These are phyloP conservation scores for Zosterops pallidus DNA, from an alignment of 2,113 vertebrate genomes.

Conservation along the genomic window DNA sequence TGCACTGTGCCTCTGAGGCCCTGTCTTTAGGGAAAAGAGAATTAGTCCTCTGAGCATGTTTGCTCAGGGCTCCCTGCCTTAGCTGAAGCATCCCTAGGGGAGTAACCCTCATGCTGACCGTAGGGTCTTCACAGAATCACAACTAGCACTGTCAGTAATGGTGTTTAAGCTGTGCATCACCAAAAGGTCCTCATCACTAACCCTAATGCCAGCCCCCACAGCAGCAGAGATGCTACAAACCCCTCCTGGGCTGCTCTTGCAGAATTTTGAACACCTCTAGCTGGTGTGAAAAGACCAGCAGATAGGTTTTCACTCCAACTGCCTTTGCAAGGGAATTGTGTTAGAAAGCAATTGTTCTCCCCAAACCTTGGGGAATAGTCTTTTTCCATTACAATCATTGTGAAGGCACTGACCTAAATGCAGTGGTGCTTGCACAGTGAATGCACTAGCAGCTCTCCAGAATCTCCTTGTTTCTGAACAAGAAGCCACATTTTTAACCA, in stretches of 20 bases:
- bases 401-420: neutral
- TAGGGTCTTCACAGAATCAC: neutral
- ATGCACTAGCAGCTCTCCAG: neutral
- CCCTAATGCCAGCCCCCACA: rapidly evolving
- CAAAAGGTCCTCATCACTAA: neutral
- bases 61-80: neutral
- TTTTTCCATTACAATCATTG: neutral
- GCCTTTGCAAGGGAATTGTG: neutral
- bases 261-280: neutral
- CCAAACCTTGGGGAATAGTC: neutral
- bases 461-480: neutral
- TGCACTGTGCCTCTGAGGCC: neutral
- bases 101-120: neutral
- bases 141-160: neutral
- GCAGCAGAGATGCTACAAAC: neutral
- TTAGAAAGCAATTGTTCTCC: neutral
- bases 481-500: neutral
- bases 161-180: neutral
- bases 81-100: neutral
- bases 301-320: neutral
- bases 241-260: neutral
- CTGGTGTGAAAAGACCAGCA: neutral
- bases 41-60: neutral
- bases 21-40: neutral
- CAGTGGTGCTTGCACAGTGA: neutral